A percentile compares a stretch with the other conserved stretches of the same genome.
Evolutionary conservation across 2,888 invertebrate genomes (phyloP).

Genomic region (Eilema caniola): DNA sequence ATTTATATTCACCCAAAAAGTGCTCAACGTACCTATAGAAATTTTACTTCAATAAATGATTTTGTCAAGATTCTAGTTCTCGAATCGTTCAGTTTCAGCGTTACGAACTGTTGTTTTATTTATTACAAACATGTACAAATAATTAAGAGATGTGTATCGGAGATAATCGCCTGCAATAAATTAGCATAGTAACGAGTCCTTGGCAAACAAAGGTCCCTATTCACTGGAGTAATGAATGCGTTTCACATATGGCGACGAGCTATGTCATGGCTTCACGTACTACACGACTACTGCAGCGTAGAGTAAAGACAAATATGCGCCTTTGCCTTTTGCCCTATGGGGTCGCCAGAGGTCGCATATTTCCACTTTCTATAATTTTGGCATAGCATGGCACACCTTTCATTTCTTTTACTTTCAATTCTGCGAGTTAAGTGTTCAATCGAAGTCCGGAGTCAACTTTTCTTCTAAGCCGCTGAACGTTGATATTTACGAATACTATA

Average conservation of each 20-base stretch:
- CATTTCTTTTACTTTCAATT: background rate
- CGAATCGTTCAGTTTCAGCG: background rate
- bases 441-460: too few species aligned
- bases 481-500: too few species aligned
- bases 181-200: conserved; percentile 48
- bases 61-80: too few species aligned
- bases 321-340: too few species aligned
- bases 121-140: conserved; percentile 10
- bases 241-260: conserved; percentile 22
- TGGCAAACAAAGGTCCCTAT: conserved; percentile 47
- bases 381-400: too few species aligned
- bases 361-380: too few species aligned
- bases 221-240: conserved; percentile 36
- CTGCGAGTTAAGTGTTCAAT: too few species aligned
- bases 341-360: background rate
- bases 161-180: conserved; percentile 28
- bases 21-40: too few species aligned
- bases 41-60: too few species aligned
- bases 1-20: too few species aligned
- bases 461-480: too few species aligned
- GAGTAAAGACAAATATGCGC: background rate
- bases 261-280: conserved; percentile 7
- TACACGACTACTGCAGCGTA: background rate
- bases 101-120: background rate
- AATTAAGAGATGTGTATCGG: conserved; percentile 35